These are phyloP conservation scores for Pogonocichla stellata DNA, from an alignment of 2,113 vertebrate genomes.

Conservation along the genomic window DNA sequence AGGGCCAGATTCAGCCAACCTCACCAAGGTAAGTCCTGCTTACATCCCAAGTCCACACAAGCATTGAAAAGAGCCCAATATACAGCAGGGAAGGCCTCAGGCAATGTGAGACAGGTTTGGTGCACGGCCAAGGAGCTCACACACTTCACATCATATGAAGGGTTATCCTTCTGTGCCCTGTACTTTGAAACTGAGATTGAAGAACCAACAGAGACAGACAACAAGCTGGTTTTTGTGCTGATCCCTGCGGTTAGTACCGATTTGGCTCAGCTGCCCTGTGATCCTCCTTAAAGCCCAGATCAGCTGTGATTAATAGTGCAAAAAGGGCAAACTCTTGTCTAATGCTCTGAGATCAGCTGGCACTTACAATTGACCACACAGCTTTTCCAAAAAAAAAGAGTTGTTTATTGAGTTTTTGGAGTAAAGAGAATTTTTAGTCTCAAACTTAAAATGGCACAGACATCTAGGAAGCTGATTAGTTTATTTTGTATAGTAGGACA, in stretches of 20 bases:
- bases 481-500: neutral
- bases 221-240: neutral
- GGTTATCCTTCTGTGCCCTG: neutral
- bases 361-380: fast-evolving
- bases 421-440: neutral
- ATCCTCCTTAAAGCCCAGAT: neutral
- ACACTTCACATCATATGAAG: neutral
- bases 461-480: neutral
- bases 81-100: neutral
- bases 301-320: neutral
- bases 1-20: neutral
- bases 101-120: neutral
- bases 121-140: neutral
- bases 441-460: neutral
- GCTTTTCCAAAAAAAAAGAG: neutral
- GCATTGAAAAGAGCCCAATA: neutral
- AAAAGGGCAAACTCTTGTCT: neutral
- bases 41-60: neutral
- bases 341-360: neutral
- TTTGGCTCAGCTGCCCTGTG: neutral
- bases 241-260: neutral
- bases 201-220: neutral
- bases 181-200: neutral
- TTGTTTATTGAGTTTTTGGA: fast-evolving
- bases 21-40: neutral